phyloP scores from a whole-genome alignment of 1,140 invertebrate species.

The Drosophila pseudoobscura region DNA sequence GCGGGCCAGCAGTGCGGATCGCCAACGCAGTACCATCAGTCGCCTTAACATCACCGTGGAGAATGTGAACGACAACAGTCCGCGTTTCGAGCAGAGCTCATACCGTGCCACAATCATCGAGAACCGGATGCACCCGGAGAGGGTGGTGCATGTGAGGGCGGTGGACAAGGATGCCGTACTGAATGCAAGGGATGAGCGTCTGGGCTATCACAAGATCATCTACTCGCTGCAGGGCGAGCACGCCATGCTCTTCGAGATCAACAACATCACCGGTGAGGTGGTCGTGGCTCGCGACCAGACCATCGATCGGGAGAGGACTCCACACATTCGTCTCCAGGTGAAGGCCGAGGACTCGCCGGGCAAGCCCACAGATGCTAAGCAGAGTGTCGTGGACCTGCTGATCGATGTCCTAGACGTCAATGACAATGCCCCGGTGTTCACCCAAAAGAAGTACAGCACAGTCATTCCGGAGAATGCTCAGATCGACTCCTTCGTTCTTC shows the following conservation, averaged over 20 bases:
- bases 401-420: conserved; percentile 92
- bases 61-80: conserved; percentile 92
- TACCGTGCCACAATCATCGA: conserved; percentile 89
- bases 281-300: conserved; percentile 87
- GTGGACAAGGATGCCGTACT: conserved; percentile 88
- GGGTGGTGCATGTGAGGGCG: conserved; percentile 88
- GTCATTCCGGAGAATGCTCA: conserved; percentile 88
- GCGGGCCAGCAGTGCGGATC: conserved; percentile 88
- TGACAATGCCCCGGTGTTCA: conserved; percentile 87
- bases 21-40: conserved; percentile 86
- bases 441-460: conserved; percentile 84
- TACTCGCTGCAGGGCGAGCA: conserved; percentile 89
- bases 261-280: conserved; percentile 87
- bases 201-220: conserved; percentile 88
- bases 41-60: conserved; percentile 88
- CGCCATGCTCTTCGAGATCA: conserved; percentile 88
- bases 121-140: conserved; percentile 87
- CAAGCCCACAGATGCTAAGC: conserved; percentile 86
- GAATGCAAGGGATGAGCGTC: conserved; percentile 85
- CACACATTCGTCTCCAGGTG: conserved; percentile 87
- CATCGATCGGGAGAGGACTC: conserved; percentile 90
- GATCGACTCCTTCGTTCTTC: conserved; percentile 87
- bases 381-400: conserved; percentile 86
- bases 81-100: conserved; percentile 87
- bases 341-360: conserved; percentile 90